Evolutionary conservation across 2,888 invertebrate genomes (phyloP).

Genomic region (Noctua janthe): DNA sequence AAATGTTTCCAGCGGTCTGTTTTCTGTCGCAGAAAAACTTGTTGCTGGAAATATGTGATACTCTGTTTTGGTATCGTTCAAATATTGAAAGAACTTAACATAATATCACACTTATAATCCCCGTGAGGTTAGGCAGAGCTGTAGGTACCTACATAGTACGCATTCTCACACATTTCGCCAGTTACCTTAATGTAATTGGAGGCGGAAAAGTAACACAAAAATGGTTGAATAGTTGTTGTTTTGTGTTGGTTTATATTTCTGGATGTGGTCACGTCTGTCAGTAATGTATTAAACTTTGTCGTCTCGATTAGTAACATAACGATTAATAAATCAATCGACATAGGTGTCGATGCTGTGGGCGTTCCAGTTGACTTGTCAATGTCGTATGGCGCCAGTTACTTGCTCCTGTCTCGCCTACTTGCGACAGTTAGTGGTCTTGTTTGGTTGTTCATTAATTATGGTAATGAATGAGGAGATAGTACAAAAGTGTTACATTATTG

Average conservation of each 20-base stretch:
- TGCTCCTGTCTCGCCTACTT: constrained; percentile 58
- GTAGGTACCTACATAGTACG: not conserved
- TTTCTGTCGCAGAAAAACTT: not conserved
- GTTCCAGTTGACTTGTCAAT: constrained; percentile 68
- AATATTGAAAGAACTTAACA: not conserved
- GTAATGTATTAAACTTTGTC: not conserved
- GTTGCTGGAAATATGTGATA: not conserved
- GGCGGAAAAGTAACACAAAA: not conserved
- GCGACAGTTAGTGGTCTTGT: constrained; percentile 50
- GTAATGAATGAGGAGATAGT: constrained; percentile 26
- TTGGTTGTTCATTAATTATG: constrained; percentile 37
- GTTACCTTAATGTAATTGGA: not conserved
- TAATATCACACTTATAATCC: not conserved
- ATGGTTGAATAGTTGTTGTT: not conserved
- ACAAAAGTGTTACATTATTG: not conserved
- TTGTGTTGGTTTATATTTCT: not conserved
- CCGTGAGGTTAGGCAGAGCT: not conserved
- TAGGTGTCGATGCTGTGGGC: constrained; percentile 55
- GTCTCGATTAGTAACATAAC: not conserved
- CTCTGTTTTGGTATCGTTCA: not conserved
- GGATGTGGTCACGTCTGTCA: not conserved
- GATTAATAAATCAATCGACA: constrained; percentile 31
- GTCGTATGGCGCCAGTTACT: constrained; percentile 60
- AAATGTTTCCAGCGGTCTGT: not conserved
- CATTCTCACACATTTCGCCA: not conserved